Conservation (phyloP, 2,888 invertebrate species). For the Heliconius ethilla region DNA sequence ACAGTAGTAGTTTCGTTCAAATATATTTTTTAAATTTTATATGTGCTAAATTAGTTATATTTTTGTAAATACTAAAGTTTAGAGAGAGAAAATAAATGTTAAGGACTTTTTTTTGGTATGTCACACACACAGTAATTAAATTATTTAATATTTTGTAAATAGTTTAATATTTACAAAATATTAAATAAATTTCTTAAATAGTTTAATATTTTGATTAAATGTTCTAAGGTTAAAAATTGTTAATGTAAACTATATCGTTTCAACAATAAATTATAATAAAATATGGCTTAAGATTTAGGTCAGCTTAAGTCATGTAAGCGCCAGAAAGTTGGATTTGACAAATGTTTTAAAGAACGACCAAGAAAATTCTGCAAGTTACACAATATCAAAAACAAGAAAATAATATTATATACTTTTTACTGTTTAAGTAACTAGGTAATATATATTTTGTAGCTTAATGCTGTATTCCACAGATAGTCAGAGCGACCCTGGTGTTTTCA, state of each 20-base stretch:
- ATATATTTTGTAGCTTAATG: no score
- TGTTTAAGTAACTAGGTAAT: no score
- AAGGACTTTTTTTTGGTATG: not conserved
- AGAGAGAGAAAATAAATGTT: not conserved
- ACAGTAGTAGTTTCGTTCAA: not conserved
- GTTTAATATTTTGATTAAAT: not conserved
- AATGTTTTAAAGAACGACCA: not conserved
- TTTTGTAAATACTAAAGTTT: not conserved
- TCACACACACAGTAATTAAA: not conserved
- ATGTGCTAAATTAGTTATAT: no score
- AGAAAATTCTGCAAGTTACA: not conserved
- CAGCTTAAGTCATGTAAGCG: not conserved
- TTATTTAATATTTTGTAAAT: no score
- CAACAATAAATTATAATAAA: not conserved
- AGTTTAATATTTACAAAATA: no score
- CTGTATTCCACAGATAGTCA: no score
- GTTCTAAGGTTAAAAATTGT: not conserved
- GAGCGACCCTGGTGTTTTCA: no score
- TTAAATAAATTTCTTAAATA: no score
- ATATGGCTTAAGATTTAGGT: not conserved
- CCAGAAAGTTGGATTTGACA: not conserved
- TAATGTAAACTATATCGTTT: not conserved
- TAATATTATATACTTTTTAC: no score
- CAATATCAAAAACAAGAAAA: no score
- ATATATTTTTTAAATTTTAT: no score